These are phyloP conservation scores for Lasaia peninsularis DNA, from an alignment of 1,140 invertebrate genomes.

Conservation along the genomic window DNA sequence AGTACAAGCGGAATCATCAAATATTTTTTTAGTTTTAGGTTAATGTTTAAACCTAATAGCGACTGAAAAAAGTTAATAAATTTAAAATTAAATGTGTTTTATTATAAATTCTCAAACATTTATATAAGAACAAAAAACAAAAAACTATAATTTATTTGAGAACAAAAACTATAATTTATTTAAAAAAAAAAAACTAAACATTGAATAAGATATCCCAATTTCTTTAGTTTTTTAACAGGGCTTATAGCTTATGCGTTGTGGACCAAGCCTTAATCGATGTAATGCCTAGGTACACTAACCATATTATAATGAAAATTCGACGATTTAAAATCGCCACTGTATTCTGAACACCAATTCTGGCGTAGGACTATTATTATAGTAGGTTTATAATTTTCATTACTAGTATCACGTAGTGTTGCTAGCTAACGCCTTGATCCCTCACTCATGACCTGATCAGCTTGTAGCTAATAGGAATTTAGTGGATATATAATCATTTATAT, in stretches of 20 bases:
- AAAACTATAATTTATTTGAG: background rate
- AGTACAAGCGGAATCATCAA: background rate
- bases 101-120: too few relatives aligned
- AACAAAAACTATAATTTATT: background rate
- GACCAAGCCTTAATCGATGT: background rate
- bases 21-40: too few relatives aligned
- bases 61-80: too few relatives aligned
- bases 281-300: constrained; percentile 4
- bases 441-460: constrained; percentile 46
- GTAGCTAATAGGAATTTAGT: constrained; percentile 30
- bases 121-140: too few relatives aligned
- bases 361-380: constrained; percentile 21
- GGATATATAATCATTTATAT: constrained; percentile 17
- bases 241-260: background rate
- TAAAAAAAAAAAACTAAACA: background rate
- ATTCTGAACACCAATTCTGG: constrained; percentile 42
- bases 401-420: constrained; percentile 49
- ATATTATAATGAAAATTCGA: constrained; percentile 7
- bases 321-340: constrained; percentile 26
- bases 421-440: constrained; percentile 41
- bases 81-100: too few relatives aligned
- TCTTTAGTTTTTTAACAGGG: background rate
- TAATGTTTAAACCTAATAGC: too few relatives aligned
- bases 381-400: constrained; percentile 28
- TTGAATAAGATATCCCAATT: too few relatives aligned